Conservation (phyloP, 2,113 vertebrate species). For the Sminthopsis crassicaudata region DNA sequence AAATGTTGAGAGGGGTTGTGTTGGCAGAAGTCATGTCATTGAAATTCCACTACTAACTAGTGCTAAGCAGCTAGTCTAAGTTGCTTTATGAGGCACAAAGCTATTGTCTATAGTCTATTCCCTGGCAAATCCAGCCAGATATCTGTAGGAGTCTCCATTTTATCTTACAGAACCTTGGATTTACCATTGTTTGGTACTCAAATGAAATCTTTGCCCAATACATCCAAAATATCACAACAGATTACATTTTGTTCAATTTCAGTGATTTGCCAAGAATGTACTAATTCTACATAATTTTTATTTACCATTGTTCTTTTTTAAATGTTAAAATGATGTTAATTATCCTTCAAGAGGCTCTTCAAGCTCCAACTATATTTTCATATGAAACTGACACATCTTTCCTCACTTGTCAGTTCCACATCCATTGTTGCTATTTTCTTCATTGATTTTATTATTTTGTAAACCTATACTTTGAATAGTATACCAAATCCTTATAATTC, state of each 20-base stretch:
- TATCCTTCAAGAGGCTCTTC: conserved; percentile 98
- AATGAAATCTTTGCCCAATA: conserved; percentile 98
- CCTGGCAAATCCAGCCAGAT: conserved; percentile 98
- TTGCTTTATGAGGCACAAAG: conserved; percentile 87
- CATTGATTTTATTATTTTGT: conserved; percentile 97
- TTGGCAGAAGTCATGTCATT: conserved; percentile 96
- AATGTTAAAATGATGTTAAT: conserved; percentile 97
- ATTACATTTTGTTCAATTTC: conserved; percentile 97
- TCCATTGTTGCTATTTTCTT: conserved; percentile 96
- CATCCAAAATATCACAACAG: conserved; percentile 97
- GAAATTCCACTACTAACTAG: conserved; percentile 96
- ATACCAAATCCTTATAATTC: background rate
- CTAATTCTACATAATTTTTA: conserved; percentile 93
- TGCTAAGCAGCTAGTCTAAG: conserved; percentile 84
- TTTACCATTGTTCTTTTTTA: conserved; percentile 94
- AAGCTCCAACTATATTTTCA: conserved; percentile 98
- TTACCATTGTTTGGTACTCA: conserved; percentile 96
- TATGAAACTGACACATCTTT: conserved; percentile 98
- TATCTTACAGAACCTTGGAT: conserved; percentile 99
- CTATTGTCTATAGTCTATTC: conserved; percentile 99
- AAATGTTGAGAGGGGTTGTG: conserved; percentile 99
- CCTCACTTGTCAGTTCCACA: conserved; percentile 94
- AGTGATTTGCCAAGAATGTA: conserved; percentile 92
- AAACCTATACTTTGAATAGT: background rate
- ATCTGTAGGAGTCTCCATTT: conserved; percentile 99